Evolutionary conservation across 2,888 invertebrate species (phyloP), one percentile per base, ranked within the genome.

Genomic region (Trichopoda pennipes): DNA sequence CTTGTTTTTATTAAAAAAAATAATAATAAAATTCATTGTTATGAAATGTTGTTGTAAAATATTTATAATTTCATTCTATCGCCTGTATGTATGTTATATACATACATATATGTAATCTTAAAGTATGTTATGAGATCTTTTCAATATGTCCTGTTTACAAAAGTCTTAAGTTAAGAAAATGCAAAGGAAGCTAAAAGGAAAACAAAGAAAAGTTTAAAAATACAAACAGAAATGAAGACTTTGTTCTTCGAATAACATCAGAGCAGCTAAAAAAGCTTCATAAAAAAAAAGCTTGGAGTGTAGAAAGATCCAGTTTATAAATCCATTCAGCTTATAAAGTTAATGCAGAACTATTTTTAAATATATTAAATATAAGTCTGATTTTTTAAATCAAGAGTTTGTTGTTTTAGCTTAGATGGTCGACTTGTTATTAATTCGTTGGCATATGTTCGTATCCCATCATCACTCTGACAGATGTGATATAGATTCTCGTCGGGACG

Each of bases 11-110:
- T 16, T 49, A 19, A 19, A 32, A 73, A 55, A 66, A 55, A 66
- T 42, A 72, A 55, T 73, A 55, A 68, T 49, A 80, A 68, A 80
- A 68, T 68, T 47, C 73, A 56, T 69, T 74, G 61, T 49, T 68
- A 69, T 61, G 60, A 61, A 61, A 66, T 66, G 60, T 66, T 56
- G 64, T 72, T 73, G 47, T n/a, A 68, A 61, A 76, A 75, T 61
- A 79, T 79, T 79, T 75, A 14, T 32, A 51, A 68, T 44, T 68
- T 61, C 32, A 53, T 66, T 60, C 12, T 63, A 49, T 19, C 28
- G 66, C 64, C 49, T 64, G 17, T 42, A 1, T 16, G 61, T 17
- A 28, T 47, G 68, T 47, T 47, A 21, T 4, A 21, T 55, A 14
- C 12, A 53, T 47, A 21, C 2, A 21, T 55, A 14, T n/a, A 53